Evolutionary conservation across 1,140 invertebrate genomes (phyloP), one percentile per base, ranked within the genome.

Genomic region (Apolygus lucorum): DNA sequence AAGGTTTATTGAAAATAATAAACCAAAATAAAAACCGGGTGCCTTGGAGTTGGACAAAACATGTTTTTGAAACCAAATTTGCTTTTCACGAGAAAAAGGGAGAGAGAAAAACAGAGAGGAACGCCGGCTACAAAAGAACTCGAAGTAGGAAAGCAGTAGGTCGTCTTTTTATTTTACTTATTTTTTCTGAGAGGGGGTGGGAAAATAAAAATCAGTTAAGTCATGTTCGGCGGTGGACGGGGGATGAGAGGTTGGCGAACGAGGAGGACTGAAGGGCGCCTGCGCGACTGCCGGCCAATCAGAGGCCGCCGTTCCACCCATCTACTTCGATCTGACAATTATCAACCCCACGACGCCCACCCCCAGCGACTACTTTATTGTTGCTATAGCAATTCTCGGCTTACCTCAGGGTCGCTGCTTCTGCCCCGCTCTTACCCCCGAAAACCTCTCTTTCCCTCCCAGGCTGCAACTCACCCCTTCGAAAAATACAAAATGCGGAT

Each of bases 301-400:
- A 68, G 52, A 70, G 69, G 69, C 42, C 28, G 69, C 21, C 28
- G 52, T 74, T 72, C 70, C 70, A 67, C 62, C 14, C 68, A 22
- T 52, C 68, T 67, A 71, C 73, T 74, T 70, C 72, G 34, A 69
- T 59, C 72, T 74, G 76, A 75, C 76, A 75, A 75, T 73, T 73
- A 75, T n/a, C 66, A 67, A 42, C 42, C 62, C 22, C 21, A 74
- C 73, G 63, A 70, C 29, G 63, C 67, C 69, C 65, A 70, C 42
- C 34, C 34, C 4, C 4, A 17, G 4, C 34, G 4, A 8, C 34
- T 4, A 49, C 34, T 49, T 49, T 49, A 49, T 21, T 13, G 52
- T 68, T 17, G 25, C 14, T 68, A n/a, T 49, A 49, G 34, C 34
- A 49, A 49, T 49, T 49, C 34, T 49, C 34, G 34, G 34, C 34